Base-by-base conservation (phyloP, 2,888 invertebrate genomes). In the Sphaeridia pumilis region DNA sequence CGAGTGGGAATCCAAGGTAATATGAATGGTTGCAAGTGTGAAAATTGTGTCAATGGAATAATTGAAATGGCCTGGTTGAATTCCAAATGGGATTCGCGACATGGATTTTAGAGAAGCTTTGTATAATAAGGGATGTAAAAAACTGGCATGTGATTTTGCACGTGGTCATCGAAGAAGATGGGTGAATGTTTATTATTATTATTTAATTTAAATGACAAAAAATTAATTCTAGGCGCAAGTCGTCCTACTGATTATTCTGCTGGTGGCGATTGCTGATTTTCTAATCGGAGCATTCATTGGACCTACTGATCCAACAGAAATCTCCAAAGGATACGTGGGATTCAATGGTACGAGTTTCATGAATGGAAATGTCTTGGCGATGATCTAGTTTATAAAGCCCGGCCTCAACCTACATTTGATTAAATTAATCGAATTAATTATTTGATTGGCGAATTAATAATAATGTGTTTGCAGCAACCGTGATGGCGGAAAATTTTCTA, bases 1-100 rank as follows among this genome's bases (percentile, higher is more conserved):
- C 82, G 92, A 92, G 69, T 97, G 94, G 89, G 97, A 95, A 73
- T 87, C 92, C 1, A 92, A 93, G 73, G 84, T 76, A 14, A 38
- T 17, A 31, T n/a, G n/a, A n/a, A n/a, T n/a, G n/a, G n/a, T n/a
- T n/a, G n/a, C n/a, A n/a, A n/a, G n/a, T n/a, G n/a, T n/a, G n/a
- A n/a, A n/a, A n/a, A n/a, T n/a, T n/a, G n/a, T n/a, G n/a, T n/a
- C n/a, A n/a, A n/a, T n/a, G n/a, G n/a, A n/a, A n/a, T n/a, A n/a
- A n/a, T n/a, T n/a, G n/a, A n/a, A n/a, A n/a, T n/a, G n/a, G n/a
- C n/a, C n/a, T n/a, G n/a, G n/a, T n/a, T n/a, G n/a, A n/a, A n/a
- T n/a, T n/a, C n/a, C n/a, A n/a, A n/a, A n/a, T n/a, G n/a, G n/a
- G n/a, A n/a, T n/a, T n/a, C n/a, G n/a, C n/a, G n/a, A n/a, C n/a